Evolutionary conservation across 2,113 vertebrate genomes (phyloP).

Genomic region (Podarcis muralis): DNA sequence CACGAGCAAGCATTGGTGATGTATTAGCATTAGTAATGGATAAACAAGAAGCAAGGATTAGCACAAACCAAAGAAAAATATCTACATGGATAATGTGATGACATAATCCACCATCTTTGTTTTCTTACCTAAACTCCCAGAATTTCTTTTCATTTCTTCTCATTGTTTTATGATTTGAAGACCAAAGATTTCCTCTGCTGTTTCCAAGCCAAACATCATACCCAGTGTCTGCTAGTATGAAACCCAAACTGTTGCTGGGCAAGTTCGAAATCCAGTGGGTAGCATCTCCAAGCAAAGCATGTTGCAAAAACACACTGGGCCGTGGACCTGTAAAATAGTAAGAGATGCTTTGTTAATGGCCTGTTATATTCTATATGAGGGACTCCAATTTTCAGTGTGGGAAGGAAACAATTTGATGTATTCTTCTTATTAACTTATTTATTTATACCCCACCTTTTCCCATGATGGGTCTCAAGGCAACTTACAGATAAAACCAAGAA

Average conservation of each 20-base stretch:
- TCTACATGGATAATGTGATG: not conserved
- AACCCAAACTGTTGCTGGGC: constrained; percentile 84
- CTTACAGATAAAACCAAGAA: too few species aligned
- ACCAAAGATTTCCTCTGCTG: constrained; percentile 91
- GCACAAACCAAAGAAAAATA: not conserved
- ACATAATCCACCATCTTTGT: too few species aligned
- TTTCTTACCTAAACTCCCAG: constrained; percentile 88
- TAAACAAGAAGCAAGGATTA: too few species aligned
- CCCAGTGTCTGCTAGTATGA: constrained; percentile 85
- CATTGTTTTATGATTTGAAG: constrained; percentile 80
- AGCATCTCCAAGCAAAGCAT: constrained; percentile 84
- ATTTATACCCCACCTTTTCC: too few species aligned
- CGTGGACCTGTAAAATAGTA: constrained; percentile 65
- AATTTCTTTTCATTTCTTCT: constrained; percentile 75
- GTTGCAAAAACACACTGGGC: constrained; percentile 83
- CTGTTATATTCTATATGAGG: not conserved
- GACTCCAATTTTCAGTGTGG: not conserved
- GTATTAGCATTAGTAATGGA: not conserved
- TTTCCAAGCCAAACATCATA: constrained; percentile 92
- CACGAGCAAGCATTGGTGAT: not conserved
- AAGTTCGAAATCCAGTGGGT: constrained; percentile 89
- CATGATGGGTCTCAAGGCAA: too few species aligned
- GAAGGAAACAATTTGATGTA: too few species aligned
- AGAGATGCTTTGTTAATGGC: not conserved
- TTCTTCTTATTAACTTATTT: too few species aligned